phyloP scores from a whole-genome alignment of 2,797 vertebrate genomes.

The Diceros bicornis region DNA sequence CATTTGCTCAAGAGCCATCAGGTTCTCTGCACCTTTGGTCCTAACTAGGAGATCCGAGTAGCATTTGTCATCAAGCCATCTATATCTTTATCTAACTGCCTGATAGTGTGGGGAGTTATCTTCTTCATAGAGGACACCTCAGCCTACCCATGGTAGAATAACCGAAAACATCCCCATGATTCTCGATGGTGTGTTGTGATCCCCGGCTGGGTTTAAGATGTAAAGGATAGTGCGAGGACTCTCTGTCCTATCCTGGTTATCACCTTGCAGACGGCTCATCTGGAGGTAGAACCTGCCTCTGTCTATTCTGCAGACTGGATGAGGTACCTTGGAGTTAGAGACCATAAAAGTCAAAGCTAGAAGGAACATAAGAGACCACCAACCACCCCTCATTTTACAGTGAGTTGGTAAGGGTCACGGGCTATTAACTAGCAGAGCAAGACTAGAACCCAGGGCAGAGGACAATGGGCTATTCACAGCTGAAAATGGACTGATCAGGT shows the following conservation, averaged over 20 bases:
- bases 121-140: not conserved
- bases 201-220: not conserved
- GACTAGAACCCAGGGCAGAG: not conserved
- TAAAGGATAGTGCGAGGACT: not conserved
- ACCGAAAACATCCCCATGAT: not conserved
- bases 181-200: not conserved
- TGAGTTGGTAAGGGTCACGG: accelerated
- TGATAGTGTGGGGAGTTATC: too few species aligned
- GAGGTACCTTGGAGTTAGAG: not conserved
- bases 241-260: too few species aligned
- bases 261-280: too few species aligned
- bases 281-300: not conserved
- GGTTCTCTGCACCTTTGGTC: not conserved
- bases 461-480: not conserved
- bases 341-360: not conserved
- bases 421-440: not conserved
- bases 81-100: not conserved
- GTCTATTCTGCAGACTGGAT: not conserved
- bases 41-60: not conserved
- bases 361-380: not conserved
- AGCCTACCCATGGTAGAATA: not conserved
- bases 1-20: not conserved
- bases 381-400: not conserved
- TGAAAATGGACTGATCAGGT: not conserved
- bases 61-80: not conserved